A percentile compares a stretch with the other conserved stretches of the same genome.
Evolutionary conservation across 1,140 invertebrate genomes (phyloP).

Genomic region (Contarinia nasturtii): DNA sequence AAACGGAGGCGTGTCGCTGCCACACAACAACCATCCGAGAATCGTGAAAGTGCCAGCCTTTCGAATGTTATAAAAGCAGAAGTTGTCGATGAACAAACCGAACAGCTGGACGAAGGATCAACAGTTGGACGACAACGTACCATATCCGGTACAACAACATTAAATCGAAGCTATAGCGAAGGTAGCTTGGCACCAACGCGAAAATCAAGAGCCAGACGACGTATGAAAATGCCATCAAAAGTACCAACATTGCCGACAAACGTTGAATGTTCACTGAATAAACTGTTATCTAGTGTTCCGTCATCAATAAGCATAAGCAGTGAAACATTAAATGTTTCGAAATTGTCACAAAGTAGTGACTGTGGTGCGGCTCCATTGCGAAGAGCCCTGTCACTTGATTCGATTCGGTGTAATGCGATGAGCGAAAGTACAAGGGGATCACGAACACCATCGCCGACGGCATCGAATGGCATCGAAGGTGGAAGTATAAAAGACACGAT

Average conservation of each 20-base stretch:
- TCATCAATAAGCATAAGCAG: constrained; percentile 5
- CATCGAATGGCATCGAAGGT: constrained; percentile 72
- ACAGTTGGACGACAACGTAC: background rate
- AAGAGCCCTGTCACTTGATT: constrained; percentile 20
- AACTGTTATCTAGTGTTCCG: constrained; percentile 17
- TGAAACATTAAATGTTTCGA: constrained; percentile 6
- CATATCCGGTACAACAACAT: constrained; percentile 20
- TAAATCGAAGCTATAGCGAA: constrained; percentile 30
- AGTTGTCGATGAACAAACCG: constrained; percentile 3
- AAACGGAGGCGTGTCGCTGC: constrained; percentile 38
- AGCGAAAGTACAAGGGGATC: constrained; percentile 23
- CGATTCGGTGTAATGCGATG: constrained; percentile 6
- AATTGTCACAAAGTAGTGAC: background rate
- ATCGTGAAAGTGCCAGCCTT: constrained; percentile 7
- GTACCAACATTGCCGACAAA: constrained; percentile 25
- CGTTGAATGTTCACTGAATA: constrained; percentile 31
- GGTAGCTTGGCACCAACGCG: constrained; percentile 24
- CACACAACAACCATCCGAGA: constrained; percentile 11
- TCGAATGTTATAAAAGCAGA: constrained; percentile 15
- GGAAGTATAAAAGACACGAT: constrained; percentile 81
- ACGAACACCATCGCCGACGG: constrained; percentile 69
- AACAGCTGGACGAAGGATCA: background rate
- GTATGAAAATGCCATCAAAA: constrained; percentile 5
- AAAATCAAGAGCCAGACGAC: constrained; percentile 15
- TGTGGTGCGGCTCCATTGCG: constrained; percentile 1